A percentile compares a stretch with the other conserved stretches of the same genome.
Conservation (phyloP, 2,113 vertebrate genomes). For the Calidris pygmaea region DNA sequence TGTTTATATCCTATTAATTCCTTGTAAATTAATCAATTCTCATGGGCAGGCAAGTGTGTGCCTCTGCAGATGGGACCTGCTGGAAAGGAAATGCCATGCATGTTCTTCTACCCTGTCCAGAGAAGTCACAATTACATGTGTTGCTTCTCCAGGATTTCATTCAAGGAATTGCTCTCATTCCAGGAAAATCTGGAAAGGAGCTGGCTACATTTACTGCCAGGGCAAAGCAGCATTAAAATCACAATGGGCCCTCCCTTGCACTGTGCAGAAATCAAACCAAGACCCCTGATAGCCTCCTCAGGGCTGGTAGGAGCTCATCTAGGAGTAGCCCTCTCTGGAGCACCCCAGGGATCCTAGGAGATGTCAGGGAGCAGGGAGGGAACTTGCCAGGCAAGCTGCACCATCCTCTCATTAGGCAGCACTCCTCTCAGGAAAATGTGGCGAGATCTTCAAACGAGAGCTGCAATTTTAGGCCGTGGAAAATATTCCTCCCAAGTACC, state of each 20-base stretch:
- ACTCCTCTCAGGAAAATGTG: not conserved
- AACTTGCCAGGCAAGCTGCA: constrained; percentile 13
- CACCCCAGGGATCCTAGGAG: not conserved
- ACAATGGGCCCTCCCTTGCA: accelerated
- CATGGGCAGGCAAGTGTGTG: not conserved
- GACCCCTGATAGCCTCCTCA: accelerated
- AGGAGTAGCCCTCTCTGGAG: not conserved
- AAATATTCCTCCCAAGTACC: not conserved
- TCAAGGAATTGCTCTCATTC: not conserved
- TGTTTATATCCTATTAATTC: not conserved
- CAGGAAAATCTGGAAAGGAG: not conserved
- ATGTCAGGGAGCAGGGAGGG: not conserved
- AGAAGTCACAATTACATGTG: not conserved
- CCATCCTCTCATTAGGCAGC: constrained; percentile 38
- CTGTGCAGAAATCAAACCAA: not conserved
- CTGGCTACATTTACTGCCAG: not conserved
- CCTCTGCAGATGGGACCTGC: not conserved
- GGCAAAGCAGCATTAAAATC: not conserved
- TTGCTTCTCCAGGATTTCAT: not conserved
- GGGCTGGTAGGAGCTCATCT: not conserved
- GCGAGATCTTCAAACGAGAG: not conserved
- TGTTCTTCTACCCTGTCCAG: not conserved
- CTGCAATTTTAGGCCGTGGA: not conserved
- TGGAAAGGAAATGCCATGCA: not conserved
- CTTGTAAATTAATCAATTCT: not conserved